A percentile compares a stretch with the other conserved stretches of the same genome.
Conservation (phyloP, 2,113 vertebrate genomes). For the Malurus cyaneus region DNA sequence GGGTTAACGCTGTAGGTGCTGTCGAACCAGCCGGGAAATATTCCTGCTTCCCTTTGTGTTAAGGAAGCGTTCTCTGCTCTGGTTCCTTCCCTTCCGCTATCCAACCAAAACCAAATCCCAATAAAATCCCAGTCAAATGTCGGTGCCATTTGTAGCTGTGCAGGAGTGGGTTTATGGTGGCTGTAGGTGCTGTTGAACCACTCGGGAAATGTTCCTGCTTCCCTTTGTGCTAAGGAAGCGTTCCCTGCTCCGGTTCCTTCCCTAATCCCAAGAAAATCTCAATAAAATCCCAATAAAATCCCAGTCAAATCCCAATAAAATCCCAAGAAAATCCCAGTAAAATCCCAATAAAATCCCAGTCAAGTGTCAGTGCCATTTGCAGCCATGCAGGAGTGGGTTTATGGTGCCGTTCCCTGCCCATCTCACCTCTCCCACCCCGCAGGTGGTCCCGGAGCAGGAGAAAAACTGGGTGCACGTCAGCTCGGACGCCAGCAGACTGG, state of each 20-base stretch:
- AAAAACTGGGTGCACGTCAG: conserved; percentile 74
- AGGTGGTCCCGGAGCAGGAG: conserved; percentile 66
- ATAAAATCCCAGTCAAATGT: too few species aligned
- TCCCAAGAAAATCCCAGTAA: too few species aligned
- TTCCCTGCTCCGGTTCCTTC: too few species aligned
- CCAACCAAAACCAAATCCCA: too few species aligned
- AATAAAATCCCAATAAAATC: too few species aligned
- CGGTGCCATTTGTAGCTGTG: accelerated
- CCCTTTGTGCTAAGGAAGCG: background rate
- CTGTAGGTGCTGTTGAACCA: background rate
- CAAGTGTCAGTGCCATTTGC: background rate
- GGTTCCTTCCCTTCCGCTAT: too few species aligned
- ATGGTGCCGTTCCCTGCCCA: accelerated
- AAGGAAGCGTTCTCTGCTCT: too few species aligned
- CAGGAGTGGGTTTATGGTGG: background rate
- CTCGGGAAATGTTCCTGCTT: background rate
- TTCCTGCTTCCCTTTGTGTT: background rate
- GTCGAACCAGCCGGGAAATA: background rate
- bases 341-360: too few species aligned
- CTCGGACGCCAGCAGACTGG: conserved; percentile 74
- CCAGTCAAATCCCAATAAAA: too few species aligned
- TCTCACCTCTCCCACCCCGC: background rate
- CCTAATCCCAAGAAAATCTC: too few species aligned
- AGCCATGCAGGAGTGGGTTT: background rate
- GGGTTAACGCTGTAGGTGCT: background rate